Conservation (phyloP, 1,140 invertebrate species). For the Zaprionus inermis region DNA sequence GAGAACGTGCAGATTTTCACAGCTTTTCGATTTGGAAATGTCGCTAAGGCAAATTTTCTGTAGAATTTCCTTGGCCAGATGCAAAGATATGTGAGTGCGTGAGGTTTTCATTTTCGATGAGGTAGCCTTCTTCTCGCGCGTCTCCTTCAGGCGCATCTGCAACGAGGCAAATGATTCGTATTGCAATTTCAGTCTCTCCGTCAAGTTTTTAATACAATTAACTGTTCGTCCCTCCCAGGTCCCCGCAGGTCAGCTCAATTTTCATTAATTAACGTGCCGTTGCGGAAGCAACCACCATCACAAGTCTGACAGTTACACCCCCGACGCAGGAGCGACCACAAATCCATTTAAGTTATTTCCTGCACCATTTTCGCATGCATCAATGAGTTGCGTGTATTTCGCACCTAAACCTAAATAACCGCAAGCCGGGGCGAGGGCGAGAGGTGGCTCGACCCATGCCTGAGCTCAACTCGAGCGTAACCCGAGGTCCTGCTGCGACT, state of each 20-base stretch:
- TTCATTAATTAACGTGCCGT: constrained; percentile 73
- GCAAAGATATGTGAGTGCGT: constrained; percentile 89
- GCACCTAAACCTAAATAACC: constrained; percentile 62
- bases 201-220: constrained; percentile 45
- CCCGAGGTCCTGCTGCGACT: constrained; percentile 5
- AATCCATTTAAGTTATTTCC: constrained; percentile 77
- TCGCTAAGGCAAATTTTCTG: constrained; percentile 95
- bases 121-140: constrained; percentile 88
- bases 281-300: constrained; percentile 34
- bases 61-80: constrained; percentile 91
- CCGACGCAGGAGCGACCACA: constrained; percentile 14
- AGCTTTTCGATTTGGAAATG: constrained; percentile 94
- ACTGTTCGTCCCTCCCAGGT: neutral
- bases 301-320: too few species aligned
- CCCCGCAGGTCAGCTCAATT: constrained; percentile 48
- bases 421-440: neutral
- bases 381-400: constrained; percentile 74
- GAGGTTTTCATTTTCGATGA: constrained; percentile 87
- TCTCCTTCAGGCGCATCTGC: constrained; percentile 90
- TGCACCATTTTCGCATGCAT: constrained; percentile 75
- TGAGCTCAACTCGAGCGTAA: constrained; percentile 16
- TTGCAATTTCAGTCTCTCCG: neutral
- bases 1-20: constrained; percentile 95
- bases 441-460: neutral
- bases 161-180: constrained; percentile 1